Conservation (phyloP, 2,113 vertebrate genomes). For the Nettapus auritus region DNA sequence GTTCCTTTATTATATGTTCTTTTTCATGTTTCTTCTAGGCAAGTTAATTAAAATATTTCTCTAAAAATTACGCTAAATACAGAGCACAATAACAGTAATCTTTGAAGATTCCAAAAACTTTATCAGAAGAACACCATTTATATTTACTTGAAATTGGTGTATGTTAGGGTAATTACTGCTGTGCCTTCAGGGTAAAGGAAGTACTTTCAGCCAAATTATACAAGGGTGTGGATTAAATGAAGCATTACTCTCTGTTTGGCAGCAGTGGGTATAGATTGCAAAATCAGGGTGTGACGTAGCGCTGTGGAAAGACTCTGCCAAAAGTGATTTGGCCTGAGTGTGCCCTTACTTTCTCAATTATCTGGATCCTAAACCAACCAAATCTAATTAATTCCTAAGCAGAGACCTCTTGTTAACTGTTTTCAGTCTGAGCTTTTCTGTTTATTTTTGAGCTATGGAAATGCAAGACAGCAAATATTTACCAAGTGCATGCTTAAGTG, state of each 20-base stretch:
- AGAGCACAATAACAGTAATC: conserved; percentile 63
- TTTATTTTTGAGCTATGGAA: not conserved
- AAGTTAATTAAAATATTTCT: conserved; percentile 72
- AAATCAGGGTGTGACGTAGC: conserved; percentile 67
- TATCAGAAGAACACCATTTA: conserved; percentile 70
- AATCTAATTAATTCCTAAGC: conserved; percentile 52
- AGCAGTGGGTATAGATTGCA: conserved; percentile 57
- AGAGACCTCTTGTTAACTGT: conserved; percentile 33
- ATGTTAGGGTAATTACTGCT: conserved; percentile 72
- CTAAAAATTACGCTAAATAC: conserved; percentile 56
- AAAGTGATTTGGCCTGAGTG: conserved; percentile 52
- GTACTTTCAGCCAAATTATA: conserved; percentile 64
- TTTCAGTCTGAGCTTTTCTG: conserved; percentile 27
- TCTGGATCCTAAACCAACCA: conserved; percentile 39
- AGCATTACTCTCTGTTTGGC: conserved; percentile 71
- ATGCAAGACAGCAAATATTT: not conserved
- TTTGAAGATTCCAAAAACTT: conserved; percentile 68
- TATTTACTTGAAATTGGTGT: conserved; percentile 65
- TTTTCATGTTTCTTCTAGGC: conserved; percentile 59
- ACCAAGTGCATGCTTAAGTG: not conserved
- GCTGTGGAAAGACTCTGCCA: conserved; percentile 53
- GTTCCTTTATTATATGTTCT: conserved; percentile 60
- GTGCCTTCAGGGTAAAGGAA: conserved; percentile 70
- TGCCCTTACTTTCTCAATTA: conserved; percentile 67
- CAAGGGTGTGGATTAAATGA: conserved; percentile 73